Evolutionary conservation across 2,888 invertebrate species (phyloP).

Genomic region (Melieria crassipennis): DNA sequence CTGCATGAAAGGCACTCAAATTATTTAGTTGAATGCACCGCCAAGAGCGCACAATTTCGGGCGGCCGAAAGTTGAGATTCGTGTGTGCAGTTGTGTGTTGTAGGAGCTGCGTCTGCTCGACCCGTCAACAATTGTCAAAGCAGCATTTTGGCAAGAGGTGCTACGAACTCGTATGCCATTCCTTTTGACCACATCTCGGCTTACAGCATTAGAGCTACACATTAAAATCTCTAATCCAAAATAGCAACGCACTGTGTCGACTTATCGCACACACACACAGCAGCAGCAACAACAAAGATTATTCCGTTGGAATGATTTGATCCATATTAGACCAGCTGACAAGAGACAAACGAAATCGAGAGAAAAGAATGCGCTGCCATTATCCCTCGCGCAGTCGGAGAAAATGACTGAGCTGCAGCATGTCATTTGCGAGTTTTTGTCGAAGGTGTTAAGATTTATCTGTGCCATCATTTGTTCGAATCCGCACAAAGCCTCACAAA

Average conservation of each 20-base stretch:
- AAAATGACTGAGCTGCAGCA: slow-evolving; percentile 29
- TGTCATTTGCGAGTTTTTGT: slow-evolving; percentile 61
- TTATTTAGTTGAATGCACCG: slow-evolving; percentile 61
- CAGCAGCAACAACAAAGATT: slow-evolving; percentile 32
- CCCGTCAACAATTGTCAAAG: too few relatives aligned
- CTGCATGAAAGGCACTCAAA: slow-evolving; percentile 54
- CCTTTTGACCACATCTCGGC: too few relatives aligned
- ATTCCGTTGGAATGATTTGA: slow-evolving; percentile 47
- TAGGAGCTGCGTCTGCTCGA: too few relatives aligned
- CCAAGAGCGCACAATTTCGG: slow-evolving; percentile 46
- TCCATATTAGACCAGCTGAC: slow-evolving; percentile 41
- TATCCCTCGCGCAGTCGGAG: not conserved
- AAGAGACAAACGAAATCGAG: slow-evolving; percentile 4
- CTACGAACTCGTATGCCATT: too few relatives aligned
- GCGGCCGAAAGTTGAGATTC: too few relatives aligned
- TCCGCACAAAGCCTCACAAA: slow-evolving; percentile 44
- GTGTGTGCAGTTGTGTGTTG: too few relatives aligned
- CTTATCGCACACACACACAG: not conserved
- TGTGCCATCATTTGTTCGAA: slow-evolving; percentile 55
- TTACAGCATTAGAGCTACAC: too few relatives aligned
- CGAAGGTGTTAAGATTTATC: slow-evolving; percentile 65
- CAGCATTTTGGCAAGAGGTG: too few relatives aligned
- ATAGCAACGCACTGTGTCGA: too few relatives aligned
- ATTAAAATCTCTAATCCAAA: too few relatives aligned
- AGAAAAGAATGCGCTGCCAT: not conserved